A percentile compares a stretch with the other conserved stretches of the same genome.
Evolutionary conservation across 2,888 invertebrate genomes (phyloP).

Genomic region (Cartodere bifasciata): DNA sequence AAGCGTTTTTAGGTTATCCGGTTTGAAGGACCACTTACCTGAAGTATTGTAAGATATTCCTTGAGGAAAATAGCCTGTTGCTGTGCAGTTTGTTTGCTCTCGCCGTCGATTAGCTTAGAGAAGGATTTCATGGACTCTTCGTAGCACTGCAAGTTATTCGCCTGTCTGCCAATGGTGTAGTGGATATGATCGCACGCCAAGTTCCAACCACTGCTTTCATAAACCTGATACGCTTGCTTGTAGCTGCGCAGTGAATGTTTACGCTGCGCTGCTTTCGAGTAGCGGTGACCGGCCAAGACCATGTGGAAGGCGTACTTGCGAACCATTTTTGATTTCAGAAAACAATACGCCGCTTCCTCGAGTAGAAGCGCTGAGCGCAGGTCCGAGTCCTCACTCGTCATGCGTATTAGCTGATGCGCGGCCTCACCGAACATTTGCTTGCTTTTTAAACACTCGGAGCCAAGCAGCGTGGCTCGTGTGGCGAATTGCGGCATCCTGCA

Average conservation of each 20-base stretch:
- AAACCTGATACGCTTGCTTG: constrained; percentile 75
- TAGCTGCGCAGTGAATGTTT: constrained; percentile 88
- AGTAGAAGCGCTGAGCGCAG: constrained; percentile 83
- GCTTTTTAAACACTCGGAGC: constrained; percentile 74
- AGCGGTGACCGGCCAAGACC: constrained; percentile 91
- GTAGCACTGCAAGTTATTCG: constrained; percentile 62
- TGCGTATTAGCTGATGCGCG: constrained; percentile 86
- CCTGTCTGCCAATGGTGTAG: constrained; percentile 85
- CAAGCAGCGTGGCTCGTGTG: constrained; percentile 79
- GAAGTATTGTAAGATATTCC: constrained; percentile 77
- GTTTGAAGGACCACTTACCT: too few species aligned
- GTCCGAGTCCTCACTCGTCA: constrained; percentile 97
- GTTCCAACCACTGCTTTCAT: constrained; percentile 68
- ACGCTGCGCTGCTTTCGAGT: constrained; percentile 82
- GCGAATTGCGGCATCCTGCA: constrained; percentile 81
- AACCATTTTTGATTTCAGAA: constrained; percentile 62
- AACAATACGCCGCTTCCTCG: constrained; percentile 93
- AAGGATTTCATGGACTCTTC: constrained; percentile 63
- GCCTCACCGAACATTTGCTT: constrained; percentile 76
- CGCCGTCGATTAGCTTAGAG: constrained; percentile 59
- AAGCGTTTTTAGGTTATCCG: too few species aligned
- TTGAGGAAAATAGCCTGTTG: constrained; percentile 73
- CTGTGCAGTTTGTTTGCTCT: constrained; percentile 54
- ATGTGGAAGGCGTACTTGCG: constrained; percentile 94
- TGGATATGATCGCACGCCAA: constrained; percentile 92